Percentiles rank a stretch among this genome's conserved stretches.
phyloP scores from a whole-genome alignment of 2,888 invertebrate genomes.

The Cryptus viduatorius region DNA sequence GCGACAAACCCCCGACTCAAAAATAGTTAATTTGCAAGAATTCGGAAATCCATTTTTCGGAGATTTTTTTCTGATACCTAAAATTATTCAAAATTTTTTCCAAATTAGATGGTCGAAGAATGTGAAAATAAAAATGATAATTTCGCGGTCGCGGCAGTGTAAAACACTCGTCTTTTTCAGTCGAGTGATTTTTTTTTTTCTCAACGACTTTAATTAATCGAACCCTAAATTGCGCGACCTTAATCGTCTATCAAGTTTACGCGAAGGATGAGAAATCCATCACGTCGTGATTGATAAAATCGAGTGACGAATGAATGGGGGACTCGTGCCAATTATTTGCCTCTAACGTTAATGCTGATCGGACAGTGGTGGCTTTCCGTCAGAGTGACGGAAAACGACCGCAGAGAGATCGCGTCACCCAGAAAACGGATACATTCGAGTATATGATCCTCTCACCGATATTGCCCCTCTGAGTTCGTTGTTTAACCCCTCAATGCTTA shows the following conservation, averaged over 20 bases:
- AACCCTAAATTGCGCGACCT: not conserved
- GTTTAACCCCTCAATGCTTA: slow-evolving; percentile 20
- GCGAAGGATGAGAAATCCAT: not conserved
- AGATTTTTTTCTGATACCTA: no score
- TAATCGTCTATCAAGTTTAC: not conserved
- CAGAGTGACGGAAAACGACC: slow-evolving; percentile 39
- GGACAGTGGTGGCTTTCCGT: slow-evolving; percentile 41
- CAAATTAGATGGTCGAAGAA: no score
- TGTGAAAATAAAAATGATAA: no score
- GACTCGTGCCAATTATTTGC: slow-evolving; percentile 17
- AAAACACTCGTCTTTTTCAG: not conserved
- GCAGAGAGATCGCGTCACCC: slow-evolving; percentile 41
- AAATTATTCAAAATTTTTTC: no score
- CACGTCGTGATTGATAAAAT: slow-evolving; percentile 20
- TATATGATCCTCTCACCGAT: not conserved
- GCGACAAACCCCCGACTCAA: no score
- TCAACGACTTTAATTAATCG: not conserved
- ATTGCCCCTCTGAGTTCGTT: slow-evolving; percentile 12
- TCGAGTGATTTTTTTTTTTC: not conserved
- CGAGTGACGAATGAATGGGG: slow-evolving; percentile 22
- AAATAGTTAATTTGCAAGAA: no score
- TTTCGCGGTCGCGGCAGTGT: no score
- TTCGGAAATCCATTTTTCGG: no score
- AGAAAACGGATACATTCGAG: slow-evolving; percentile 1
- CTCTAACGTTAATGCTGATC: slow-evolving; percentile 43